Evolutionary conservation across 2,888 invertebrate species (phyloP).

Genomic region (Drosophila helvetica): DNA sequence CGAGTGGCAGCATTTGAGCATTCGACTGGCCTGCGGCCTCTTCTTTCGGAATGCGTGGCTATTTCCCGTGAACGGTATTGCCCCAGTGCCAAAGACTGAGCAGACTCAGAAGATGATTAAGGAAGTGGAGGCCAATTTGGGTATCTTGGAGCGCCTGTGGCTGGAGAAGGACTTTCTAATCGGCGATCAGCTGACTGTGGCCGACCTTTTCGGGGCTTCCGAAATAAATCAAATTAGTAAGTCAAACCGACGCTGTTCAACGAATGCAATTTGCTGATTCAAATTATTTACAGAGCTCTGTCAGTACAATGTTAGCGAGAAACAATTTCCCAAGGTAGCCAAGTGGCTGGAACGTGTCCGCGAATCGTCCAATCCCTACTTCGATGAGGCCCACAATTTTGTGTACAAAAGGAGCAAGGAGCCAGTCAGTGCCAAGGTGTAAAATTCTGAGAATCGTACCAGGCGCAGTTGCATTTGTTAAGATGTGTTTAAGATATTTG

Average conservation of each 20-base stretch:
- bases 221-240: slow-evolving; percentile 91
- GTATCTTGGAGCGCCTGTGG: slow-evolving; percentile 86
- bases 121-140: slow-evolving; percentile 85
- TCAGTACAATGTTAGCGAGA: slow-evolving; percentile 86
- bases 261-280: background rate
- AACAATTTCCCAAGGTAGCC: slow-evolving; percentile 86
- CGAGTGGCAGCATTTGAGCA: slow-evolving; percentile 89
- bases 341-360: slow-evolving; percentile 88
- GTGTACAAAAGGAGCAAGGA: slow-evolving; percentile 84
- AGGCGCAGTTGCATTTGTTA: slow-evolving; percentile 29
- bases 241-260: background rate
- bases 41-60: slow-evolving; percentile 86
- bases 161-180: slow-evolving; percentile 85
- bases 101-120: slow-evolving; percentile 77
- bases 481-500: background rate
- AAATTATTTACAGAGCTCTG: slow-evolving; percentile 85
- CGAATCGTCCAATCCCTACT: slow-evolving; percentile 86
- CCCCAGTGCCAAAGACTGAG: slow-evolving; percentile 82
- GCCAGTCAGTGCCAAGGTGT: slow-evolving; percentile 43
- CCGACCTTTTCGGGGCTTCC: slow-evolving; percentile 89
- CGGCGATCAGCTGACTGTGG: slow-evolving; percentile 87
- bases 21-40: slow-evolving; percentile 85
- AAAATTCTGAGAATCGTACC: background rate
- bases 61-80: slow-evolving; percentile 84
- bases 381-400: slow-evolving; percentile 87